Evolutionary conservation across 1,140 invertebrate species (phyloP), one percentile per base, ranked within the genome.

Genomic region (Calephelis nemesis): DNA sequence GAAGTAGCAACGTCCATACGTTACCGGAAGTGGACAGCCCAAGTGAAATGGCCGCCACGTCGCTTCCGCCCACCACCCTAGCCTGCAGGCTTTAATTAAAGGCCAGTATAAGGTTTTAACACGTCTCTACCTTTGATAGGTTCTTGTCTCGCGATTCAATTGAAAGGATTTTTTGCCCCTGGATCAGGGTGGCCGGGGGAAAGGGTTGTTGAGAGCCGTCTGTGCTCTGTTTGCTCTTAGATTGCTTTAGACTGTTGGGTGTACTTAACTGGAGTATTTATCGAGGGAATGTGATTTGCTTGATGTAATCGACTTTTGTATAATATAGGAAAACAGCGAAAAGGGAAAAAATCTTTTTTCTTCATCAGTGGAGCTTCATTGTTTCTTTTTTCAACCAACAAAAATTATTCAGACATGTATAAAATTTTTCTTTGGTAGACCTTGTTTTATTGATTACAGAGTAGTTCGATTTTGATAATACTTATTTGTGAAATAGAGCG

Each of bases 21-120:
- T 58, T 58, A 58, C 52, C 52, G 82, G 83, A 85, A 83, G 82
- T 83, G 82, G 78, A 84, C 81, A 83, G 74, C 73, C 76, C 60
- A 76, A 49, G 65, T 77, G 75, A 81, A 81, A 83, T 79, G 78
- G 75, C 78, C 73, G 78, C 77, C 75, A 62, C 74, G 72, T 71
- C 54, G 71, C 76, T 39, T 62, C 74, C 65, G 65, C 52, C 39
- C 45, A 62, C 68, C 70, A 62, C 48, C 65, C 68, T 64, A 68
- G 72, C 68, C 67, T 63, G 63, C 74, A 65, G 71, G 79, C 77
- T 86, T 87, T 89, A 89, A 89, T 89, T 89, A 89, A 87, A 89
- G 83, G 76, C 79, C 78, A 80, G 84, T 79, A 76, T 84, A 87
- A 86, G 87, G 84, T 83, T 85, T 86, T 84, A 88, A 82, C 84